These are phyloP conservation scores for Peromyscus nudipes DNA, from an alignment of 2,797 vertebrate species.

Conservation along the genomic window DNA sequence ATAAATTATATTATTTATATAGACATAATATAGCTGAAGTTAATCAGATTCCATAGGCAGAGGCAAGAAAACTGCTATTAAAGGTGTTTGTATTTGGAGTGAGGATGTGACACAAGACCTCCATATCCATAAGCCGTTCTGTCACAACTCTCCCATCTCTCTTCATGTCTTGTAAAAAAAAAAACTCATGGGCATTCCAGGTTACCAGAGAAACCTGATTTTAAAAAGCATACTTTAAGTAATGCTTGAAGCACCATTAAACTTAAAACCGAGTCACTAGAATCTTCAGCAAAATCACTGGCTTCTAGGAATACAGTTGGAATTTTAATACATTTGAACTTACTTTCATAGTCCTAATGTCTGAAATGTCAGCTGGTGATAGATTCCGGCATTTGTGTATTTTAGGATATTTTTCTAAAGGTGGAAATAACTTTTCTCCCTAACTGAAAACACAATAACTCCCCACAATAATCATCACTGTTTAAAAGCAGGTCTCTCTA, in stretches of 20 bases:
- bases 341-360: conserved; percentile 28
- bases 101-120: background rate
- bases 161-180: background rate
- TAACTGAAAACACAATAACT: conserved; percentile 14
- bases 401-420: conserved; percentile 33
- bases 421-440: conserved; percentile 42
- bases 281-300: background rate
- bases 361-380: conserved; percentile 40
- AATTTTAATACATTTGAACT: conserved; percentile 21
- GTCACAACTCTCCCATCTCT: background rate
- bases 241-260: background rate
- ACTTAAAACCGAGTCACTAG: background rate
- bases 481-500: background rate
- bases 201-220: background rate
- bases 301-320: background rate
- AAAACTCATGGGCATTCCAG: background rate
- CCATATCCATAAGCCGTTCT: background rate
- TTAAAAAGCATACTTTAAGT: conserved; percentile 25
- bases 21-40: background rate
- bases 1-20: background rate
- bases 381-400: conserved; percentile 17
- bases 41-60: background rate
- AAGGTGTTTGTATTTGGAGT: conserved; percentile 1
- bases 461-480: background rate
- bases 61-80: background rate